phyloP scores from a whole-genome alignment of 1,140 invertebrate species.

The Tetragnatha versicolor region DNA sequence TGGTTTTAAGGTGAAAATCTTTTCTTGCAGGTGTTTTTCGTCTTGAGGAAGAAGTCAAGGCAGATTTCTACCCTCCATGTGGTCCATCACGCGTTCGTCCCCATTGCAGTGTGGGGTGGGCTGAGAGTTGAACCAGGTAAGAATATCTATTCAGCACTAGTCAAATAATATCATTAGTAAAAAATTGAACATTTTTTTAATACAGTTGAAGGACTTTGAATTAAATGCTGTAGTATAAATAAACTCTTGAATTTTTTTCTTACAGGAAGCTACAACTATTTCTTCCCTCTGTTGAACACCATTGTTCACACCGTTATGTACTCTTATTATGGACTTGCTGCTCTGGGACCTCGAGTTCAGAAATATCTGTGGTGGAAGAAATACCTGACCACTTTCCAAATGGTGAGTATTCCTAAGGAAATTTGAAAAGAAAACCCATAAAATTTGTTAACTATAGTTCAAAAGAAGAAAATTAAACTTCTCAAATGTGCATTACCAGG shows the following conservation, averaged over 20 bases:
- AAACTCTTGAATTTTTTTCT: constrained; percentile 16
- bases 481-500: too few species aligned
- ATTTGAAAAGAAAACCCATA: too few species aligned
- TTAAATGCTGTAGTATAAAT: too few species aligned
- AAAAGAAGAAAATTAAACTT: too few species aligned
- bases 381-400: constrained; percentile 68
- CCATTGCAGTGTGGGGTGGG: constrained; percentile 93
- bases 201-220: too few species aligned
- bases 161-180: too few species aligned
- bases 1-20: not conserved
- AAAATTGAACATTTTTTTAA: too few species aligned
- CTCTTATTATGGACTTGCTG: constrained; percentile 67
- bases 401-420: constrained; percentile 60
- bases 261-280: constrained; percentile 82
- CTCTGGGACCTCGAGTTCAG: constrained; percentile 66
- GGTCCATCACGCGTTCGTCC: constrained; percentile 94
- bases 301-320: constrained; percentile 77
- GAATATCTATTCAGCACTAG: constrained; percentile 60
- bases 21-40: constrained; percentile 80
- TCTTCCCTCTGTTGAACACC: constrained; percentile 80
- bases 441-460: too few species aligned
- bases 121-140: constrained; percentile 91
- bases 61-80: constrained; percentile 93
- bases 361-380: constrained; percentile 70
- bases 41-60: constrained; percentile 88